Base-by-base conservation (phyloP, 2,888 invertebrate species). In the Lepidochrysops patricia region DNA sequence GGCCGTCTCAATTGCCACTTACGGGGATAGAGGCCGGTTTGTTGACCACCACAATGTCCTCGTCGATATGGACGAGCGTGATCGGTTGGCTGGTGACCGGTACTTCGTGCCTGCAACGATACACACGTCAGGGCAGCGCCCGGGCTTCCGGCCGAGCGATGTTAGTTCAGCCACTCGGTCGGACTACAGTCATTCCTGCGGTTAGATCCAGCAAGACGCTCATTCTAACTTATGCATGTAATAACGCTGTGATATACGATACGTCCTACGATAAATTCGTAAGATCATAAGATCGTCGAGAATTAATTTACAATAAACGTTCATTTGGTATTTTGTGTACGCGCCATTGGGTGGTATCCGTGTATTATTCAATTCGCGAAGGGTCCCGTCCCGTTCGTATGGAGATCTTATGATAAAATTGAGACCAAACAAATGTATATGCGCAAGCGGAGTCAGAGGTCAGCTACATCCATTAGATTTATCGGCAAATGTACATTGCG, bases 11-110 rank as follows among this genome's bases (percentile, higher is more conserved):
- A 90, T 92, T 92, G 94, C 94, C 94, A 96, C 96, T 97, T 96
- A 98, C 97, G 90, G 98, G 99, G 92, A 99, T 97, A 90, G 98
- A 98, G 91, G 98, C 96, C 87, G 99, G 98, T 94, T 99, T 99
- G 94, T 99, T 97, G 91, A 99, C 97, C 91, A 99, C 99, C 91
- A 99, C 95, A 92, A 99, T 93, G 92, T 99, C 98, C 90, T 98
- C 97, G 92, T 97, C 97, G 93, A 98, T 96, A 92, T 96, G 96
- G 85, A 99, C 95, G 91, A 99, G 96, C 91, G 96, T 95, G 92
- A 99, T 96, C 90, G 96, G 95, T 92, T 96, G 95, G 90, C 96
- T 96, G 90, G 97, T 95, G 90, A 99, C 98, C 84, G 98, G 98
- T 91, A 98, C 97, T 94, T 99, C 99, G 93, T 99, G 99, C 94